These are phyloP conservation scores for Elymnias hypermnestra DNA, from an alignment of 1,140 invertebrate genomes.

Conservation along the genomic window DNA sequence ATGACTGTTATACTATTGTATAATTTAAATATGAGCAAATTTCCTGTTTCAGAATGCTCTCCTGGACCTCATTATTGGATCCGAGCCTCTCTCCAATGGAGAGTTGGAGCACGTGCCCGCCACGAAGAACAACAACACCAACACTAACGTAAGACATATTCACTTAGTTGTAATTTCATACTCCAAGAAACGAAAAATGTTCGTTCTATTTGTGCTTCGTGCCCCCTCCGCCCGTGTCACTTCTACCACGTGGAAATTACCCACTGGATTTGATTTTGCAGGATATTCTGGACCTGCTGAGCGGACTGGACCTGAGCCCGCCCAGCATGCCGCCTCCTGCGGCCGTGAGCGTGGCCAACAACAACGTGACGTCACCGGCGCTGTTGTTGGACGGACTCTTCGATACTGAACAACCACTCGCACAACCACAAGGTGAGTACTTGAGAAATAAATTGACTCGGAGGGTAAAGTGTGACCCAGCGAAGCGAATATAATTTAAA, in stretches of 20 bases:
- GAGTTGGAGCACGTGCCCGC: conserved; percentile 48
- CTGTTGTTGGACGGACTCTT: conserved; percentile 81
- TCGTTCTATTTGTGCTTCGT: too few relatives aligned
- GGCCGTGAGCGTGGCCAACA: conserved; percentile 36
- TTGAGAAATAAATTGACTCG: neutral
- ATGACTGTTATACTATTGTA: neutral
- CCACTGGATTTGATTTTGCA: too few relatives aligned
- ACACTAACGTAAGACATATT: conserved; percentile 68
- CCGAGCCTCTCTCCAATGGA: conserved; percentile 61
- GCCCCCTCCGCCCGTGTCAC: too few relatives aligned
- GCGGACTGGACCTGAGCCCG: conserved; percentile 79
- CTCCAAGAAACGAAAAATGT: too few relatives aligned
- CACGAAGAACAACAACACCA: conserved; percentile 76
- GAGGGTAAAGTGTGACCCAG: too few relatives aligned
- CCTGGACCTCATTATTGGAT: conserved; percentile 59
- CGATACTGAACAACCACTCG: conserved; percentile 29
- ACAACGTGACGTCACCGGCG: conserved; percentile 57
- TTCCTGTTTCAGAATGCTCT: conserved; percentile 43
- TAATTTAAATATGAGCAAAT: neutral
- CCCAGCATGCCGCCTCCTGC: conserved; percentile 49
- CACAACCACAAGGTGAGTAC: conserved; percentile 23
- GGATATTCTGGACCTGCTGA: conserved; percentile 91
- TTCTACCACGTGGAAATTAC: too few relatives aligned
- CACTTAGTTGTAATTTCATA: too few relatives aligned
- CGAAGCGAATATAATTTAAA: too few relatives aligned